phyloP scores from a whole-genome alignment of 2,113 vertebrate species.

The Amphiprion percula region DNA sequence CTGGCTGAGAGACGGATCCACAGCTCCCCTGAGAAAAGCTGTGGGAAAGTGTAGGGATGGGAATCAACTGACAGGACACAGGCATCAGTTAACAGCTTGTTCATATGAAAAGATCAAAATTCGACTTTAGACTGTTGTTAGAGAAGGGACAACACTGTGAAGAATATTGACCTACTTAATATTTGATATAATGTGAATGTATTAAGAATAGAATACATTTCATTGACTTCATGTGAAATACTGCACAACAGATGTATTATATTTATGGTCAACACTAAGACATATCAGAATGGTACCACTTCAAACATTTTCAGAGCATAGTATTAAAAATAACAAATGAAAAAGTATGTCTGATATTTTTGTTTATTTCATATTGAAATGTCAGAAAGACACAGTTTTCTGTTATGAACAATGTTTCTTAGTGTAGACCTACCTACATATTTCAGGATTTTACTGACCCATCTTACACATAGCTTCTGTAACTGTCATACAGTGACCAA shows the following conservation, averaged over 20 bases:
- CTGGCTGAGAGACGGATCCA: conserved; percentile 18
- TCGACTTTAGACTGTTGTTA: neutral
- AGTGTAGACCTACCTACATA: no score
- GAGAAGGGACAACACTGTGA: neutral
- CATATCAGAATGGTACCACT: no score
- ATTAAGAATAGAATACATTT: no score
- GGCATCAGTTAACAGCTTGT: neutral
- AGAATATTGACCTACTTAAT: neutral
- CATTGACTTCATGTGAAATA: neutral
- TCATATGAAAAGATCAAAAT: conserved; percentile 3
- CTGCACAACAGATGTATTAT: neutral
- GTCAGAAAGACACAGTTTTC: no score
- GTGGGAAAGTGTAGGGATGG: conserved; percentile 6
- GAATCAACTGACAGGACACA: conserved; percentile 2
- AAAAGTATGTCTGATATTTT: no score
- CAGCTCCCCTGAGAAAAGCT: conserved; percentile 9
- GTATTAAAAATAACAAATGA: no score
- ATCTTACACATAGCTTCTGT: no score
- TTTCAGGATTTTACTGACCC: no score
- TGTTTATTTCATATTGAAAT: no score
- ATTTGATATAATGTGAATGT: neutral
- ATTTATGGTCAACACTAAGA: neutral
- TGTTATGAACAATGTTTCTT: no score
- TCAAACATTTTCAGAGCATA: no score
- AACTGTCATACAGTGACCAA: no score